These are phyloP conservation scores for Drosophila kambysellisi DNA, from an alignment of 2,888 invertebrate species.

Conservation along the genomic window DNA sequence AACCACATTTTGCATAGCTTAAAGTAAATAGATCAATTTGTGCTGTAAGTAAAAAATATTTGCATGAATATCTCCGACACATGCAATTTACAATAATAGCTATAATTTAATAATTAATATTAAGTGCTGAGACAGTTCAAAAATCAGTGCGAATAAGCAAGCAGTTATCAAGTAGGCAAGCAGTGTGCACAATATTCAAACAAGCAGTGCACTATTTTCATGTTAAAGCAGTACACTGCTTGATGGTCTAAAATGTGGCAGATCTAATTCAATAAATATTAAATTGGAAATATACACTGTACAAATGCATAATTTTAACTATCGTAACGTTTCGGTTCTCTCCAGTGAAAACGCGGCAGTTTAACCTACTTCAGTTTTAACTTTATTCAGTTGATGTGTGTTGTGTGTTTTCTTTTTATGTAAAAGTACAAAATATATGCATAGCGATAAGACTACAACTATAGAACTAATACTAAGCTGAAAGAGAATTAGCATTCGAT, in stretches of 20 bases:
- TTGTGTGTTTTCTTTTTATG: conserved; percentile 32
- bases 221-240: conserved; percentile 23
- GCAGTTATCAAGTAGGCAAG: conserved; percentile 19
- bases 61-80: background rate
- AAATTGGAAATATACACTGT: background rate
- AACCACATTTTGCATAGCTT: background rate
- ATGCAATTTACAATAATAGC: background rate
- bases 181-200: background rate
- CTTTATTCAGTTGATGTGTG: conserved; percentile 59
- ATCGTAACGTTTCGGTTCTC: background rate
- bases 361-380: conserved; percentile 58
- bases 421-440: conserved; percentile 65
- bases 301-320: background rate
- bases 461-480: conserved; percentile 52
- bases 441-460: conserved; percentile 52
- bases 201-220: background rate
- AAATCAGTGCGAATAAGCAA: conserved; percentile 3
- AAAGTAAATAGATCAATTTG: background rate
- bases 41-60: background rate
- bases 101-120: background rate
- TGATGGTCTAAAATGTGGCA: background rate
- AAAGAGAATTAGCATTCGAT: conserved; percentile 27
- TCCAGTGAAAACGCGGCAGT: background rate
- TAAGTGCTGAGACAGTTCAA: background rate
- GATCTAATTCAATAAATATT: background rate